These are phyloP conservation scores for Altica lythri DNA, from an alignment of 2,888 invertebrate species.

Conservation along the genomic window DNA sequence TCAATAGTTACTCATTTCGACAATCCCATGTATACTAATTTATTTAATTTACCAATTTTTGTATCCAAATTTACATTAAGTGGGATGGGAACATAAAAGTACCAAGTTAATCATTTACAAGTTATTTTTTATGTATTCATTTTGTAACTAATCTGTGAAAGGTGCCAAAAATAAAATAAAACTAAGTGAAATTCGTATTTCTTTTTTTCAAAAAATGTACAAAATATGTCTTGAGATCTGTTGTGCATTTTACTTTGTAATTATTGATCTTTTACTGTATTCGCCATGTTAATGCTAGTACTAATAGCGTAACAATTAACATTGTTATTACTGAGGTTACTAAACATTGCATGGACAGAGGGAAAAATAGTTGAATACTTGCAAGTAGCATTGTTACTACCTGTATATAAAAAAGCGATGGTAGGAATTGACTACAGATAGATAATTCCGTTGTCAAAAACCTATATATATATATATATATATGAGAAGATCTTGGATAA, in stretches of 20 bases:
- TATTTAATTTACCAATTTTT: neutral
- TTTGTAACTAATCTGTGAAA: slow-evolving; percentile 14
- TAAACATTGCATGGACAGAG: too few relatives aligned
- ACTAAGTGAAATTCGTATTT: neutral
- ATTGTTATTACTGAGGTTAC: too few relatives aligned
- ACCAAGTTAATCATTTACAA: slow-evolving; percentile 5
- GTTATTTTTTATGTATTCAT: slow-evolving; percentile 8
- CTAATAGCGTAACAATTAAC: too few relatives aligned
- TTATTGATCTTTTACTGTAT: too few relatives aligned
- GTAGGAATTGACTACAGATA: too few relatives aligned
- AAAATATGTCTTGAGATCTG: neutral
- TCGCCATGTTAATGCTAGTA: too few relatives aligned
- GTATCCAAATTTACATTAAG: neutral
- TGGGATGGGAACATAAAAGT: slow-evolving; percentile 1
- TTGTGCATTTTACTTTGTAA: neutral
- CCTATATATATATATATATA: too few relatives aligned
- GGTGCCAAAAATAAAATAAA: slow-evolving; percentile 16
- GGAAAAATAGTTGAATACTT: too few relatives aligned
- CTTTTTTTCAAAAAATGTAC: neutral
- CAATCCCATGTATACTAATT: neutral
- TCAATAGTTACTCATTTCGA: neutral
- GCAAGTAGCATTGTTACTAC: too few relatives aligned
- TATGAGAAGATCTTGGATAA: too few relatives aligned
- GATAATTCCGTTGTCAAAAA: too few relatives aligned
- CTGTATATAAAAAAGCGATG: too few relatives aligned